These are phyloP conservation scores for Melanostoma scalare DNA, from an alignment of 2,888 invertebrate genomes.

Conservation along the genomic window DNA sequence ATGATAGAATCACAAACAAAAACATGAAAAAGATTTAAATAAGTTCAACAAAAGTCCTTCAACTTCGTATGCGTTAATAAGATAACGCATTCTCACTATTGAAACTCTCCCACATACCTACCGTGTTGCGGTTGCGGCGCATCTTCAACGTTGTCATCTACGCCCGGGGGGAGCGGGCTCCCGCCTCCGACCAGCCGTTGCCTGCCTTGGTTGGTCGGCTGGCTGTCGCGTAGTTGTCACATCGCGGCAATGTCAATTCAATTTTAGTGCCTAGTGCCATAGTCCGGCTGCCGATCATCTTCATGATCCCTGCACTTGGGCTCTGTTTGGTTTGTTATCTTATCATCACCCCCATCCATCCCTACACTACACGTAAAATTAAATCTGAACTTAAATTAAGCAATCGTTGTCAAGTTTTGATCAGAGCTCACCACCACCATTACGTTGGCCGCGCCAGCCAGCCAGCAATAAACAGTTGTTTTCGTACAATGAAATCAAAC, in stretches of 20 bases:
- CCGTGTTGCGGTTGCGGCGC: neutral
- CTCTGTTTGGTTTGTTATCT: neutral
- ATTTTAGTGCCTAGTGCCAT: conserved; percentile 26
- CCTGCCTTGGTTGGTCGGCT: neutral
- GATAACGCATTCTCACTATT: conserved; percentile 50
- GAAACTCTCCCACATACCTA: conserved; percentile 20
- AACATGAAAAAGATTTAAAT: conserved; percentile 27
- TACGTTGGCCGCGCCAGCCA: conserved; percentile 2
- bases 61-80: conserved; percentile 65
- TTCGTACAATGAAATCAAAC: conserved; percentile 16
- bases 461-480: conserved; percentile 4
- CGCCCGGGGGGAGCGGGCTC: neutral
- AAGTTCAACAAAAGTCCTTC: conserved; percentile 71
- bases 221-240: neutral
- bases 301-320: conserved; percentile 43
- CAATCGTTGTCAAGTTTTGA: conserved; percentile 38
- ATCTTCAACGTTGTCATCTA: conserved; percentile 1
- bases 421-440: neutral
- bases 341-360: conserved; percentile 28
- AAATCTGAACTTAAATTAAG: conserved; percentile 44
- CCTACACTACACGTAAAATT: conserved; percentile 9
- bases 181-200: no score
- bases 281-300: neutral
- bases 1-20: neutral
- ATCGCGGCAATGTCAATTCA: conserved; percentile 58